phyloP scores from a whole-genome alignment of 2,113 vertebrate species.

The Clarias macrocephalus region DNA sequence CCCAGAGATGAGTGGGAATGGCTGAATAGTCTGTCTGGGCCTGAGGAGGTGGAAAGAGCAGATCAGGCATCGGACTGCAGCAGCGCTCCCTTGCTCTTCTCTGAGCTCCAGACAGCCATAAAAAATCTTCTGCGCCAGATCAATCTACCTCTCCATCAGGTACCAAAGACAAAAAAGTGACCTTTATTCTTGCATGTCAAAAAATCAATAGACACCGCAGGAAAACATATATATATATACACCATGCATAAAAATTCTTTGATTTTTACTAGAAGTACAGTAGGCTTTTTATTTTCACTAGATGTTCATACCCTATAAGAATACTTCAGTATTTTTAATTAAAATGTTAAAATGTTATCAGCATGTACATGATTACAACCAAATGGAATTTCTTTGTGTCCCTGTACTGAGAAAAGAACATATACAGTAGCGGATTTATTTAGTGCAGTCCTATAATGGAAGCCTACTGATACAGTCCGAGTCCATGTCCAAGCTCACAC shows the following conservation, averaged over 20 bases:
- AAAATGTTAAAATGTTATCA: not conserved
- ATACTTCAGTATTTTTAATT: not conserved
- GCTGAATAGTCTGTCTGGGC: conserved; percentile 86
- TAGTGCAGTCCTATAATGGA: not conserved
- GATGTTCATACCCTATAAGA: not conserved
- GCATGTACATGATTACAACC: not conserved
- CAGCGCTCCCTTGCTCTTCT: conserved; percentile 84
- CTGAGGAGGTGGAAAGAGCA: conserved; percentile 79
- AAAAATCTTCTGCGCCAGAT: conserved; percentile 89
- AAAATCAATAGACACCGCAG: not conserved
- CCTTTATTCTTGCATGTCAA: not conserved
- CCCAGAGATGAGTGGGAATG: conserved; percentile 97
- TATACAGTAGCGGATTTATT: not conserved
- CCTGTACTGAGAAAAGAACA: conserved; percentile 3
- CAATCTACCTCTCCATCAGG: conserved; percentile 89
- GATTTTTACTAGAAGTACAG: too few relatives aligned
- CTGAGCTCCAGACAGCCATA: conserved; percentile 89
- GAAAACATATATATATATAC: not conserved
- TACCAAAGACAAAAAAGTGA: conserved; percentile 25
- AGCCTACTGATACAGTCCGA: not conserved
- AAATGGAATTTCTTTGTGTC: not conserved
- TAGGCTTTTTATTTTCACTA: not conserved
- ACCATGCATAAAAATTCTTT: not conserved
- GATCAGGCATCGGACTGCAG: conserved; percentile 78
- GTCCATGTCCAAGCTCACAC: not conserved